Evolutionary conservation across 2,888 invertebrate species (phyloP).

Genomic region (Pedicia rivosa): DNA sequence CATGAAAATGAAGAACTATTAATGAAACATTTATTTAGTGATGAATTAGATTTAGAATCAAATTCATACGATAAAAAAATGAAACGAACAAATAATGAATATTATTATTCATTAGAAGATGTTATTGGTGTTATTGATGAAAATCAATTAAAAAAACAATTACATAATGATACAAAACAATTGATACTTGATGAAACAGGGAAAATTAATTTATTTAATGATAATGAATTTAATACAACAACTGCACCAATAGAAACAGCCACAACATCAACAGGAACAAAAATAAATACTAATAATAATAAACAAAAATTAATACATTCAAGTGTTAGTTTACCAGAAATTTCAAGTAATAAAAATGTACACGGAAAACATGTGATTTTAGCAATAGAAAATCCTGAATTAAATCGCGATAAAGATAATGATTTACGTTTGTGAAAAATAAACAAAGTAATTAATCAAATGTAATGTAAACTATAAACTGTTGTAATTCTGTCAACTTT

Average conservation of each 20-base stretch:
- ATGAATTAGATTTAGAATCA: background rate
- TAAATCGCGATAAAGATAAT: too few species aligned
- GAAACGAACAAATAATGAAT: conserved; percentile 6
- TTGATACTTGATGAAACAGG: too few species aligned
- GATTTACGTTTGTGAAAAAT: too few species aligned
- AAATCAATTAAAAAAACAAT: too few species aligned
- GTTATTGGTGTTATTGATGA: conserved; percentile 1
- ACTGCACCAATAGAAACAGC: background rate
- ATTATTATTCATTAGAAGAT: conserved; percentile 9
- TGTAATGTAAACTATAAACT: too few species aligned
- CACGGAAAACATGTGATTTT: conserved; percentile 9
- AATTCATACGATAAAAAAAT: conserved; percentile 5
- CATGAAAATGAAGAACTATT: conserved; percentile 5
- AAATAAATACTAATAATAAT: background rate
- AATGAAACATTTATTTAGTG: background rate
- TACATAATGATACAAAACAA: too few species aligned
- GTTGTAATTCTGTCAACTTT: too few species aligned
- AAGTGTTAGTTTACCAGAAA: conserved; percentile 6
- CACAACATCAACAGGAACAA: background rate
- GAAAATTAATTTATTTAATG: too few species aligned
- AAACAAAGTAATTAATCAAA: too few species aligned
- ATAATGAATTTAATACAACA: background rate
- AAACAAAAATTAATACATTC: too few species aligned
- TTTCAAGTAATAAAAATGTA: conserved; percentile 1
- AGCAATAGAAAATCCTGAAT: conserved; percentile 7